phyloP scores from a whole-genome alignment of 2,797 vertebrate genomes.

The Epinephelus awoara region DNA sequence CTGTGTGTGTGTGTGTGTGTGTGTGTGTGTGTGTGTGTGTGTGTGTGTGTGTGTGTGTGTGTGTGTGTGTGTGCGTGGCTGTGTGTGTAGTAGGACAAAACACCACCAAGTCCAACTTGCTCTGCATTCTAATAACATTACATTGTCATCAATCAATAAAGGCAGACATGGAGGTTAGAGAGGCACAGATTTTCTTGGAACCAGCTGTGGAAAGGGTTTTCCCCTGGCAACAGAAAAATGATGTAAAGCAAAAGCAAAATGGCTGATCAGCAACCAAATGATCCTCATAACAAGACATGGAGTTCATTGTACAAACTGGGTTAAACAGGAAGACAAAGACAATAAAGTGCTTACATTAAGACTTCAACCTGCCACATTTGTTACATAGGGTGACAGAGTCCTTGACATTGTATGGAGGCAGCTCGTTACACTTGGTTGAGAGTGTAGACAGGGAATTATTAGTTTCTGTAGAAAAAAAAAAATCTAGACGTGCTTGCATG shows the following conservation, averaged over 20 bases:
- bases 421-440: constrained; percentile 18
- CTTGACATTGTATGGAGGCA: constrained; percentile 14
- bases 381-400: constrained; percentile 10
- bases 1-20: too few species aligned
- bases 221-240: neutral
- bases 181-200: neutral
- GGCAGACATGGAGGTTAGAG: neutral
- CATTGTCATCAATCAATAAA: neutral
- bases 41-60: too few species aligned
- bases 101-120: constrained; percentile 3
- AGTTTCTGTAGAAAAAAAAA: neutral
- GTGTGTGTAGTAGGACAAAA: constrained; percentile 5
- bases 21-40: too few species aligned
- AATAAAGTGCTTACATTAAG: neutral
- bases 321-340: neutral
- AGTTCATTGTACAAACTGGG: neutral
- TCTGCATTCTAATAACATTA: neutral
- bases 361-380: constrained; percentile 3
- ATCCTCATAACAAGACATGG: neutral
- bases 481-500: neutral
- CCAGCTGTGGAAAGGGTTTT: neutral
- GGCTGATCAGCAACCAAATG: neutral
- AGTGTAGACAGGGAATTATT: constrained; percentile 19
- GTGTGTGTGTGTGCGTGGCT: neutral
- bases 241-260: neutral